Evolutionary conservation across 2,113 vertebrate species (phyloP), one percentile per base, ranked within the genome.

Genomic region (Ceratotherium simum): DNA sequence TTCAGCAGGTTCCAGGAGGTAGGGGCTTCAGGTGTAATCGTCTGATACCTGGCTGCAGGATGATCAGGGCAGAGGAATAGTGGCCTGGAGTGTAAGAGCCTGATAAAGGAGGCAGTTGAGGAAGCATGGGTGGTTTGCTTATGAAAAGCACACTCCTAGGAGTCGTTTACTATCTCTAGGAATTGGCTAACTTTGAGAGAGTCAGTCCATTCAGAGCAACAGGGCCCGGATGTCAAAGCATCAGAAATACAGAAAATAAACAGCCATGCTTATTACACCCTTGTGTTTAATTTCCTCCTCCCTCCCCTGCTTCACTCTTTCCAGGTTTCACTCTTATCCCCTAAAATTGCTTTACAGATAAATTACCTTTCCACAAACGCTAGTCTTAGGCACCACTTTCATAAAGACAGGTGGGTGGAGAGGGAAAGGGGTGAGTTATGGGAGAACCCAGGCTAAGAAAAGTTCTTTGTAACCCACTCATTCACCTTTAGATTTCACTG

Each of bases 361-460:
- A 25, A 27, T 46, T 8, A 48, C 10, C 21, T 79, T 48, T 62
- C 25, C 1, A 14, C 8, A 6, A 2, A 58, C 8, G 39, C 36
- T 39, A n/a, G 0, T 20, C 42, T 58, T 9, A 39, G 5, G 31
- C 13, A 21, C 62, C 9, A 16, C 27, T 75, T 31, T 67, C 70
- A 31, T 5, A 62, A 16, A 58, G 14, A 7, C 6, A 7, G 8
- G 2, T 8, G 2, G 20, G 2, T 25, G 18, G 6, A 73, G 2
- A 36, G 5, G 6, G 48, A 65, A 60, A 60, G 17, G 2, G 3
- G 17, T 69, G 25, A 51, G 17, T 5, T 9, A 6, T 8, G 2
- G 3, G 13, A 14, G 16, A 72, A 33, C 8, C 1, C 18, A 72
- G 33, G 8, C 11, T 33, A 58, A 39, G 54, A 76, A 85, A 48